Evolutionary conservation across 1,140 invertebrate species (phyloP).

Genomic region (Dinoponera quadriceps): DNA sequence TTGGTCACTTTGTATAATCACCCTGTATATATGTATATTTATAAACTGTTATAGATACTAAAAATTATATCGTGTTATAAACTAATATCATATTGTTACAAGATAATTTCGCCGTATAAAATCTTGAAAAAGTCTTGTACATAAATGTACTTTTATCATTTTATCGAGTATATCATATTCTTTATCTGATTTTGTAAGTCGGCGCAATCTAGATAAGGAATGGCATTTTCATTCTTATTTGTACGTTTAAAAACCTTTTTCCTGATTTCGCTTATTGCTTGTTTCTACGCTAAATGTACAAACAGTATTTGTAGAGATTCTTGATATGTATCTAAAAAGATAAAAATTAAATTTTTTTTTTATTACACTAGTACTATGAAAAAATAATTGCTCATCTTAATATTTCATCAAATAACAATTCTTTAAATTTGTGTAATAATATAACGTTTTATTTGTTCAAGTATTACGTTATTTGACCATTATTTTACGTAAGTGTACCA

Average conservation of each 20-base stretch:
- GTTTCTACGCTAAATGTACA: slow-evolving; percentile 10
- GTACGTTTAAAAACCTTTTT: slow-evolving; percentile 10
- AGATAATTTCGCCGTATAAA: slow-evolving; percentile 38
- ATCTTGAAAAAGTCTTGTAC: slow-evolving; percentile 19
- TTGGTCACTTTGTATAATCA: too few species aligned
- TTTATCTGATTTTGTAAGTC: slow-evolving; percentile 3
- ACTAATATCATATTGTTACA: slow-evolving; percentile 13
- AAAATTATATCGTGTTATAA: slow-evolving; percentile 28
- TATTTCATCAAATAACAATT: slow-evolving; percentile 33
- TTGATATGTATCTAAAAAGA: not conserved
- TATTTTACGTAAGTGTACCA: slow-evolving; percentile 2
- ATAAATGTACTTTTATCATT: not conserved
- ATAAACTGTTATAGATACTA: slow-evolving; percentile 15
- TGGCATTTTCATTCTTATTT: slow-evolving; percentile 6
- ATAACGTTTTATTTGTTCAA: slow-evolving; percentile 42
- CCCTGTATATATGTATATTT: not conserved
- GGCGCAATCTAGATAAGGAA: slow-evolving; percentile 16
- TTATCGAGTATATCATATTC: not conserved
- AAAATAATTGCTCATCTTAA: slow-evolving; percentile 19
- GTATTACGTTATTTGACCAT: slow-evolving; percentile 20
- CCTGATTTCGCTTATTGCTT: too few species aligned
- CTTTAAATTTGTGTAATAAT: slow-evolving; percentile 43
- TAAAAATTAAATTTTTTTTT: slow-evolving; percentile 29
- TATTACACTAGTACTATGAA: slow-evolving; percentile 5
- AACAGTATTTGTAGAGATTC: slow-evolving; percentile 13